These are phyloP conservation scores for Melanerpes aurifrons DNA, from an alignment of 2,113 vertebrate species.

Conservation along the genomic window DNA sequence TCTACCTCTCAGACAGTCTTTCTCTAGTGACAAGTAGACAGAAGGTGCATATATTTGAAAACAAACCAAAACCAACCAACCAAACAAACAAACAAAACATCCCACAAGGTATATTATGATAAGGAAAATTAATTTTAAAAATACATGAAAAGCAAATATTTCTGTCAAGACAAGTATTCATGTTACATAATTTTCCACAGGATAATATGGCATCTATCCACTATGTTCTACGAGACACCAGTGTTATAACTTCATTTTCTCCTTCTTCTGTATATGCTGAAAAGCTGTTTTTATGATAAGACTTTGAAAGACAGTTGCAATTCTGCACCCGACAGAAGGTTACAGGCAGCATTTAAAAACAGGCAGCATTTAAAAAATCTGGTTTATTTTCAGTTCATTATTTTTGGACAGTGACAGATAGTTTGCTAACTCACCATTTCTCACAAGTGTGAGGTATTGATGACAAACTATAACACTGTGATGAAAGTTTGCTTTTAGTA, in stretches of 20 bases:
- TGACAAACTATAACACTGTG: not conserved
- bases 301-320: not conserved
- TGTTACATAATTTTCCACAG: not conserved
- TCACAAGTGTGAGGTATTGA: not conserved
- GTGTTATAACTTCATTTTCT: not conserved
- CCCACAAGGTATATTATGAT: not conserved
- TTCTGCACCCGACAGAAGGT: not conserved
- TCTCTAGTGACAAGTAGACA: not conserved
- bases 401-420: not conserved
- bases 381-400: not conserved
- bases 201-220: not conserved
- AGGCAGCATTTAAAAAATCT: not conserved
- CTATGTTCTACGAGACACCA: not conserved
- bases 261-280: not conserved
- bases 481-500: not conserved
- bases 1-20: not conserved
- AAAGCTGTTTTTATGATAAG: not conserved
- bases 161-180: not conserved
- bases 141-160: not conserved
- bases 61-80: too few species aligned
- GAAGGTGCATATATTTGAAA: not conserved
- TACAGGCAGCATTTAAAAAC: not conserved
- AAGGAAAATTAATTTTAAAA: not conserved
- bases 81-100: not conserved
- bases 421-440: not conserved